Percentiles rank a stretch among this genome's conserved stretches.
Evolutionary conservation across 2,797 vertebrate species (phyloP).

Genomic region (Syngnathus acus): DNA sequence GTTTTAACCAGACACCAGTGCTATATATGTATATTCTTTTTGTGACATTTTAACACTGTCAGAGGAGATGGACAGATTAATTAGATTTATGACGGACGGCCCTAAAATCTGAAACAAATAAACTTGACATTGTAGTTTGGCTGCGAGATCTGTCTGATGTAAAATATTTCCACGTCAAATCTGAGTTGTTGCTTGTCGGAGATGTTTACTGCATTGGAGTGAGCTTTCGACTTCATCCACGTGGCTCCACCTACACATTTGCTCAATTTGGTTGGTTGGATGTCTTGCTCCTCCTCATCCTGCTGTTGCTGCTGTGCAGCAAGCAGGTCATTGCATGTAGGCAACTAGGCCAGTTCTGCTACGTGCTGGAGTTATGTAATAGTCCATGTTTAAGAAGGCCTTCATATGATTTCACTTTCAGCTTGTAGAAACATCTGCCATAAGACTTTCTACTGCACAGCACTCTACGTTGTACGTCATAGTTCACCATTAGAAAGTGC

Average conservation of each 20-base stretch:
- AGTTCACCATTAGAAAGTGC: not conserved
- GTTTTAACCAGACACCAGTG: no score
- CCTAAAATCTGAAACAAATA: no score
- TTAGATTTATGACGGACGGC: no score
- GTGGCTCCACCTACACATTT: slow-evolving; percentile 31
- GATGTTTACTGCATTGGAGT: slow-evolving; percentile 27
- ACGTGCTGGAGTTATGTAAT: slow-evolving; percentile 66
- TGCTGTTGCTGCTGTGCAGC: slow-evolving; percentile 48
- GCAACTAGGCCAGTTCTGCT: slow-evolving; percentile 68
- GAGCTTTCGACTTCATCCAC: slow-evolving; percentile 26
- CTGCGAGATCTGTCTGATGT: not conserved
- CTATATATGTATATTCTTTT: no score
- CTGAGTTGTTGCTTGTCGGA: not conserved
- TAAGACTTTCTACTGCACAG: not conserved
- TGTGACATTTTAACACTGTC: no score
- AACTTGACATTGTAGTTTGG: not conserved
- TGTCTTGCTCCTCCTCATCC: slow-evolving; percentile 16
- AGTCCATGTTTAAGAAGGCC: slow-evolving; percentile 28
- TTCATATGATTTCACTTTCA: slow-evolving; percentile 25
- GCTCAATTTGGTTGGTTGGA: slow-evolving; percentile 34
- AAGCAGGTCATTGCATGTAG: slow-evolving; percentile 63
- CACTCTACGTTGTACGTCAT: not conserved
- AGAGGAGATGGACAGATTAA: no score
- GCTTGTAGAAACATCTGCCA: not conserved
- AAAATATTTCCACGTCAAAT: not conserved